A percentile compares a stretch with the other conserved stretches of the same genome.
These are phyloP conservation scores for Macrosteles quadrilineatus DNA, from an alignment of 1,140 invertebrate species.

Conservation along the genomic window DNA sequence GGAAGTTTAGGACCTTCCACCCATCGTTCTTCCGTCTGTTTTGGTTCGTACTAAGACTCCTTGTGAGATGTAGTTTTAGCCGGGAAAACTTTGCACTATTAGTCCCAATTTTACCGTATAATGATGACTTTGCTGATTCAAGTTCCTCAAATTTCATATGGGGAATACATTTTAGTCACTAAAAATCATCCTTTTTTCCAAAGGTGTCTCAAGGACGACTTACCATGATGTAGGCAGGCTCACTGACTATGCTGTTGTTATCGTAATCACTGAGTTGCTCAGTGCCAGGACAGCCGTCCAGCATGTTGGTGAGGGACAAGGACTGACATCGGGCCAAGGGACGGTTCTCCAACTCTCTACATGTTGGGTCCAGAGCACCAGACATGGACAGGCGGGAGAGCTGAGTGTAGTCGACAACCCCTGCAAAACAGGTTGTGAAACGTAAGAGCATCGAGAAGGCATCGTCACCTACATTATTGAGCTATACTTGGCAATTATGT, in stretches of 20 bases:
- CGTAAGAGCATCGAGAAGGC: background rate
- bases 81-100: slow-evolving; percentile 5
- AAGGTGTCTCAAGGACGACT: no score
- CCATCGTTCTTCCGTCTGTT: slow-evolving; percentile 80
- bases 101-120: background rate
- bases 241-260: slow-evolving; percentile 76
- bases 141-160: no score
- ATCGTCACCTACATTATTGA: no score
- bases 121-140: background rate
- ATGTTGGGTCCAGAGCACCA: background rate
- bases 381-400: background rate
- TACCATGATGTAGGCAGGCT: slow-evolving; percentile 60
- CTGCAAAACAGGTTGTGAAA: background rate
- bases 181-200: no score
- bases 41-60: background rate
- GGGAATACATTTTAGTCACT: no score
- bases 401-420: slow-evolving; percentile 15
- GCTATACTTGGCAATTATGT: background rate
- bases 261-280: slow-evolving; percentile 37
- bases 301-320: slow-evolving; percentile 67
- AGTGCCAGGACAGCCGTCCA: slow-evolving; percentile 47
- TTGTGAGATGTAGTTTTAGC: background rate
- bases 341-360: background rate
- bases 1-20: slow-evolving; percentile 91
- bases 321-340: slow-evolving; percentile 63